A percentile compares a stretch with the other conserved stretches of the same genome.
Evolutionary conservation across 2,888 invertebrate species (phyloP).

Genomic region (Lasioglossum leucozonium): DNA sequence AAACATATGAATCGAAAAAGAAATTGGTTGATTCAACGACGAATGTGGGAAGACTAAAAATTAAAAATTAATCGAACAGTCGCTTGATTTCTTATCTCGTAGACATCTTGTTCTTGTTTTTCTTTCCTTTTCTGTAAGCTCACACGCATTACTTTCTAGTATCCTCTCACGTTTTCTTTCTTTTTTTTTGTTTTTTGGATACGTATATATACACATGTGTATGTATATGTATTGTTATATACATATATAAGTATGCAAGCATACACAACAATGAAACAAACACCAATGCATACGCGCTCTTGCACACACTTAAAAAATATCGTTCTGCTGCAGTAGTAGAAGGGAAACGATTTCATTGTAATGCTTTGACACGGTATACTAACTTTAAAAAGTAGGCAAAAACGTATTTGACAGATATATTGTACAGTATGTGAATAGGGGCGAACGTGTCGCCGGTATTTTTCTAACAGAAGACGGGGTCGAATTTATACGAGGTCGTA

Average conservation of each 20-base stretch:
- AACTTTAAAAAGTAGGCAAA: constrained; percentile 49
- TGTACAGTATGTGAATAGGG: constrained; percentile 40
- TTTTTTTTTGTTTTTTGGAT: constrained; percentile 7
- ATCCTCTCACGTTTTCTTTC: constrained; percentile 7
- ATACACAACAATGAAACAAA: constrained; percentile 52
- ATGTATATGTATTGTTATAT: constrained; percentile 32
- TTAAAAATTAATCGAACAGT: constrained; percentile 52
- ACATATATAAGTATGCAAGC: constrained; percentile 41
- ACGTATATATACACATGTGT: constrained; percentile 34
- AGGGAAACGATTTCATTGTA: constrained; percentile 38
- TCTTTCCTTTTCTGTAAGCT: constrained; percentile 56
- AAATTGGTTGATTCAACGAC: constrained; percentile 17
- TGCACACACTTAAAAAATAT: constrained; percentile 55
- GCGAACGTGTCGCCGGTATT: constrained; percentile 12
- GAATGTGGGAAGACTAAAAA: constrained; percentile 53
- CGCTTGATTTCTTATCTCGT: constrained; percentile 28
- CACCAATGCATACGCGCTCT: constrained; percentile 40
- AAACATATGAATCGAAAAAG: constrained; percentile 1
- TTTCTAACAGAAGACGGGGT: constrained; percentile 16
- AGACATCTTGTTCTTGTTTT: constrained; percentile 50
- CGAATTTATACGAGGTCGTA: constrained; percentile 21
- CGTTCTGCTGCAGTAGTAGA: constrained; percentile 36
- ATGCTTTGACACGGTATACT: constrained; percentile 49
- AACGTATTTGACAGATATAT: constrained; percentile 40
- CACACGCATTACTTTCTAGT: constrained; percentile 51